These are phyloP conservation scores for Aspidoscelis tigris DNA, from an alignment of 2,113 vertebrate genomes.

Conservation along the genomic window DNA sequence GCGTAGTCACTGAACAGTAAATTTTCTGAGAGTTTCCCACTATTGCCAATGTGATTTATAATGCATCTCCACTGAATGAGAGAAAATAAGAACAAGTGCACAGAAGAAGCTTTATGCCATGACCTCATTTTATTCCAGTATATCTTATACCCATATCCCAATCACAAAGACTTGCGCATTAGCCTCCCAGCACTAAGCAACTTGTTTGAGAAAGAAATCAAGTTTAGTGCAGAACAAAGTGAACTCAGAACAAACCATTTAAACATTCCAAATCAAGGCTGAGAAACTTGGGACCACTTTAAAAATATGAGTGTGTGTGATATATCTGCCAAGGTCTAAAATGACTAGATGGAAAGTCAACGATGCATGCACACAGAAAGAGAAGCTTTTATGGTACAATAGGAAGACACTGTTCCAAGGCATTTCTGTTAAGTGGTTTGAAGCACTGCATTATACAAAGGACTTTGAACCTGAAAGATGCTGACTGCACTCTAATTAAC, in stretches of 20 bases:
- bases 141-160: neutral
- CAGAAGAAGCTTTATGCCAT: neutral
- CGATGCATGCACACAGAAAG: neutral
- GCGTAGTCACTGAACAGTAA: constrained; percentile 19
- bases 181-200: neutral
- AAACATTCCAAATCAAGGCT: neutral
- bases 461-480: neutral
- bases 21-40: neutral
- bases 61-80: neutral
- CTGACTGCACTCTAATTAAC: constrained; percentile 56
- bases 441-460: neutral
- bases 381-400: neutral
- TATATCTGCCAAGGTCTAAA: constrained; percentile 9
- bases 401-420: neutral
- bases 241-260: neutral
- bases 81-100: neutral
- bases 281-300: neutral
- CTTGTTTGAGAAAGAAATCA: neutral
- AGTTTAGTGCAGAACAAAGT: neutral
- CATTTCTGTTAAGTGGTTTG: neutral
- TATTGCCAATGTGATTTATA: neutral
- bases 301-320: neutral
- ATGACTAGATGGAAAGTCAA: neutral
- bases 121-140: neutral
- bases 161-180: neutral